Evolutionary conservation across 2,797 vertebrate species (phyloP).

Genomic region (Sebastes trivittatus): DNA sequence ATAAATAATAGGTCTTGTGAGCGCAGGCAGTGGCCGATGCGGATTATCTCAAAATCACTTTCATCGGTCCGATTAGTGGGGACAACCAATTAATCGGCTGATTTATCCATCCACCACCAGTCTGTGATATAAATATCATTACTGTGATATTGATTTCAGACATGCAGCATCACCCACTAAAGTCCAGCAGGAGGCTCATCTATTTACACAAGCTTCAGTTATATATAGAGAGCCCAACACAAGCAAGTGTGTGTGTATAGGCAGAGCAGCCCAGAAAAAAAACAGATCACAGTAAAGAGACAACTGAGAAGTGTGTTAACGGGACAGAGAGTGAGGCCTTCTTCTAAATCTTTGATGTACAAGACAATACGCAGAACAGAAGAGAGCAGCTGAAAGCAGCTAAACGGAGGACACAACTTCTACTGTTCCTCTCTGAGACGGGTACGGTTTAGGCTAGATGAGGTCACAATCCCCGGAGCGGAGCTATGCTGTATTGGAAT

Average conservation of each 20-base stretch:
- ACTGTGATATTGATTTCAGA: conserved; percentile 4
- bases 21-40: background rate
- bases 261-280: conserved; percentile 10
- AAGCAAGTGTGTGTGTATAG: background rate
- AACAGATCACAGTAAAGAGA: background rate
- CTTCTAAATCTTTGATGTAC: background rate
- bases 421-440: conserved; percentile 41
- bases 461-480: conserved; percentile 65
- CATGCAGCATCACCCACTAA: background rate
- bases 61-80: fast-evolving
- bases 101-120: too few relatives aligned
- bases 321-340: background rate
- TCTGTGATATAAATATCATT: background rate
- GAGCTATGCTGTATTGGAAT: conserved; percentile 63
- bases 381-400: background rate
- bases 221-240: background rate
- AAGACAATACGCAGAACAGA: background rate
- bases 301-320: conserved; percentile 17
- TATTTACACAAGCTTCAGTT: background rate
- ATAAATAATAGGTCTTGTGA: background rate
- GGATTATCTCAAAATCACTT: background rate
- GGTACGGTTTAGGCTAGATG: conserved; percentile 43
- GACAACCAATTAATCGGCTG: fast-evolving
- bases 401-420: conserved; percentile 27
- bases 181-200: background rate